Evolutionary conservation across 35 echinoderm and acorn worm species (phyloP), one percentile per base, ranked within the genome.

Genomic region (Stichopus chloronotus): DNA sequence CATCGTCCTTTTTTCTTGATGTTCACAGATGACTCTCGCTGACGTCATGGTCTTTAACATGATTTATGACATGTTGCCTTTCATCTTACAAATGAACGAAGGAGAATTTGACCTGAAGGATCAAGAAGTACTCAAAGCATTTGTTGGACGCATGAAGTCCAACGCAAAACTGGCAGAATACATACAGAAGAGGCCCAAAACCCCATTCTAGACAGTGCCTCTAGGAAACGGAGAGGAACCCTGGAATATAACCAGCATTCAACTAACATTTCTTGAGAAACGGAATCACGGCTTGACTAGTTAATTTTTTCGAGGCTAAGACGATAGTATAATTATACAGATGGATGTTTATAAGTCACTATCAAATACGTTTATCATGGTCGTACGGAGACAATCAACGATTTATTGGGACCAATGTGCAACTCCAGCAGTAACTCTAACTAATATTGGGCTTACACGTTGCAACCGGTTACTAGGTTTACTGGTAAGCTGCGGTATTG

Each of bases 11-110:
- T 74, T n/a, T 0, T 74, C 22, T 74, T 16, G 6, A 74, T 76
- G 9, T 92, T 57, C 57, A 92, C 84, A 87, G 92, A 87, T 93
- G 1, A 87, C 92, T 17, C 22, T 87, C 11, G 92, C 92, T 65
- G 92, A 93, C 58, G 12, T 93, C 24, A 24, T 17, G 19, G 59
- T 74, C 6, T 87, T 93, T 17, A 87, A 52, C 43, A 53, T 55
- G 55, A 69, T 93, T 10, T 20, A 93, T 25, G 57, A 78, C 13
- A 43, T 84, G 21, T 5, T 61, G 58, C 72, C 84, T 6, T 60
- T 11, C 56, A 19, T 87, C 5, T 8, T 87, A 58, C 10, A 86
- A 65, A 16, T 12, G 55, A n/a, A 83, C 21, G 23, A 19, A 68
- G 78, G 78, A 10, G 20, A 25, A n/a, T 54, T 76, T 52, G 30